Evolutionary conservation across 2,888 invertebrate genomes (phyloP).

Genomic region (Tridacna crocea): DNA sequence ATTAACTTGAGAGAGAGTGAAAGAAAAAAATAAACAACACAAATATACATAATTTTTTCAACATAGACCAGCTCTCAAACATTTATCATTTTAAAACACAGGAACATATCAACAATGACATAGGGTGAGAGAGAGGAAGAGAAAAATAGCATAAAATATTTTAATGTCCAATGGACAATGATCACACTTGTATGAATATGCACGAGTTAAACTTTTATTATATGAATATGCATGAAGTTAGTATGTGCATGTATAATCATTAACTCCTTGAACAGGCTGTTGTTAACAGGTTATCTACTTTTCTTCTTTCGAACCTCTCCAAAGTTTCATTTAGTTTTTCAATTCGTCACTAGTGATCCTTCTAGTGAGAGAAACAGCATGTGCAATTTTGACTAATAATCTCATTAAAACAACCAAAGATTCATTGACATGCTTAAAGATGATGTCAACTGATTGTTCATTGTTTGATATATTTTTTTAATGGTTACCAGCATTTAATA

Average conservation of each 20-base stretch:
- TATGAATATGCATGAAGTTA: slow-evolving; percentile 25
- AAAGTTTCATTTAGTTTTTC: no score
- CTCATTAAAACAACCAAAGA: no score
- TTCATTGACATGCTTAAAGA: no score
- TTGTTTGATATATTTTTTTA: no score
- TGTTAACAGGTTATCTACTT: no score
- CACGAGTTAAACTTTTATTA: slow-evolving; percentile 32
- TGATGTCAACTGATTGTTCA: no score
- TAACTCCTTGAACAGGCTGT: neutral
- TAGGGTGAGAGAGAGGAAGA: slow-evolving; percentile 22
- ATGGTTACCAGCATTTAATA: no score
- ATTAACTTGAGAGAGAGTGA: neutral
- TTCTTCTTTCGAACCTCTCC: no score
- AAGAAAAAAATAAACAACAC: neutral
- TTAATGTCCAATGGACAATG: slow-evolving; percentile 55
- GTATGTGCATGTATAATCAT: neutral
- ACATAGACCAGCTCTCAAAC: neutral
- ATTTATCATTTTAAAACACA: neutral
- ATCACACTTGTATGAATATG: slow-evolving; percentile 48
- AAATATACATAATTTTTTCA: neutral
- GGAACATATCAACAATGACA: slow-evolving; percentile 18
- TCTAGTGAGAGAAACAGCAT: no score
- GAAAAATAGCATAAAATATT: slow-evolving; percentile 40
- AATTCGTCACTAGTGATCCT: no score
- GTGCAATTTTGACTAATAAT: no score